These are phyloP conservation scores for Malacosoma neustria DNA, from an alignment of 2,888 invertebrate genomes.

Conservation along the genomic window DNA sequence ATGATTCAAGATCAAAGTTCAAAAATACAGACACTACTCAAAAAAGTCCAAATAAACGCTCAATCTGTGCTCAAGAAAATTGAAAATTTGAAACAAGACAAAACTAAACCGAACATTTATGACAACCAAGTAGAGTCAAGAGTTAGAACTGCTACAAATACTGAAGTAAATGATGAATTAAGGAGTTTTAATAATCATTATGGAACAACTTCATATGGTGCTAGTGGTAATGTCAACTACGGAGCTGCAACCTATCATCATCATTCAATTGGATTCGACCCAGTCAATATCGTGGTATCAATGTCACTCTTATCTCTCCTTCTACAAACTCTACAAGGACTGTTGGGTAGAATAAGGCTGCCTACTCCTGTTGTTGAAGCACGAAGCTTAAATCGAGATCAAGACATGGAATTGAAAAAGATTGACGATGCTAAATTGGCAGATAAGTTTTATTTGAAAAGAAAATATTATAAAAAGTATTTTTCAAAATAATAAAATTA, in stretches of 20 bases:
- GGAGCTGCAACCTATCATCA: conserved; percentile 52
- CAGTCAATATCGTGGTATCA: conserved; percentile 64
- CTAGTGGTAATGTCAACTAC: conserved; percentile 40
- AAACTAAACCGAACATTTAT: conserved; percentile 11
- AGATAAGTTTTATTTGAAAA: conserved; percentile 35
- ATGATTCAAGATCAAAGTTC: conserved; percentile 56
- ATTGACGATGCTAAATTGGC: conserved; percentile 31
- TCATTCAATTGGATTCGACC: conserved; percentile 69
- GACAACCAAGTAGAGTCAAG: conserved; percentile 37
- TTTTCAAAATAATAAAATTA: conserved; percentile 22
- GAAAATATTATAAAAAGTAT: conserved; percentile 38
- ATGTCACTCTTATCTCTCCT: conserved; percentile 61
- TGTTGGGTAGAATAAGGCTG: conserved; percentile 43
- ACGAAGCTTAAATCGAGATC: conserved; percentile 31
- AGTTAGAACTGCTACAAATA: conserved; percentile 19
- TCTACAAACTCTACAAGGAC: conserved; percentile 59
- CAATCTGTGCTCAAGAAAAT: conserved; percentile 49
- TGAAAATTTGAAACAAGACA: conserved; percentile 36
- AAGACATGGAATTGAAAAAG: conserved; percentile 36
- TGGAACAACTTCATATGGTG: conserved; percentile 43
- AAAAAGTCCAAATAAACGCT: conserved; percentile 55
- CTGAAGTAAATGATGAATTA: conserved; percentile 17
- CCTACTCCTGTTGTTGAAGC: conserved; percentile 58
- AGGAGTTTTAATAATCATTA: conserved; percentile 50
- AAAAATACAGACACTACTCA: conserved; percentile 47